These are phyloP conservation scores for Orchestia grillus DNA, from an alignment of 1,140 invertebrate species.

Conservation along the genomic window DNA sequence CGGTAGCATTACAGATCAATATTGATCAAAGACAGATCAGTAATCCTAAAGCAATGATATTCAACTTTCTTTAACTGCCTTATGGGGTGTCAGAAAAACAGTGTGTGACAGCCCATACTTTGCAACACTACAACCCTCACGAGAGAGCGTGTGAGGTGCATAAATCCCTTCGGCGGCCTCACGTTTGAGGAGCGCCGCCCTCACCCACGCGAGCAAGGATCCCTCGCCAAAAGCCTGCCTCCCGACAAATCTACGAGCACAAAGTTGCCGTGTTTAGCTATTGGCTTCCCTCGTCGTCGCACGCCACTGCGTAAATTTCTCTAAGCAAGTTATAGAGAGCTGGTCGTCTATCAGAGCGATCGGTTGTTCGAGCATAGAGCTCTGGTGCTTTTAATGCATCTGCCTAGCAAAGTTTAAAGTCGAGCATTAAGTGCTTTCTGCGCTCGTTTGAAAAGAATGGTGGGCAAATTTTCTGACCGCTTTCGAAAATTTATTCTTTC, in stretches of 20 bases:
- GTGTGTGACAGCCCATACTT: background rate
- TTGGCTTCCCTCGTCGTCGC: background rate
- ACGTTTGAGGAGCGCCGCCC: background rate
- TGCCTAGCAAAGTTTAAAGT: background rate
- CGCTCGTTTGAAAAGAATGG: background rate
- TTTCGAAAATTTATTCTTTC: background rate
- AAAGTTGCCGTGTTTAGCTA: constrained; percentile 7
- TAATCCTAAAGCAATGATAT: too few species aligned
- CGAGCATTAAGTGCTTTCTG: background rate
- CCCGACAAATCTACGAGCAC: background rate
- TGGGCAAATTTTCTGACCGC: background rate
- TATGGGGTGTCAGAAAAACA: background rate
- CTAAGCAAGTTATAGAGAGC: background rate
- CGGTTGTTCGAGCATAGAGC: background rate
- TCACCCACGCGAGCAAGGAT: background rate
- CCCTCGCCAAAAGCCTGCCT: background rate
- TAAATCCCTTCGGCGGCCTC: background rate
- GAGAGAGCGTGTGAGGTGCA: background rate
- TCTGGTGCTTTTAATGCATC: background rate
- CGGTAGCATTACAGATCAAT: too few species aligned
- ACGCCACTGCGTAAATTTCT: background rate
- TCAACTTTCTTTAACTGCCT: background rate
- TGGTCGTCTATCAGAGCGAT: background rate
- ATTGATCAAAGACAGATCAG: too few species aligned
- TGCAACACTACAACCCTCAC: background rate